Conservation (phyloP, 1,140 invertebrate species). For the Nasonia giraulti region DNA sequence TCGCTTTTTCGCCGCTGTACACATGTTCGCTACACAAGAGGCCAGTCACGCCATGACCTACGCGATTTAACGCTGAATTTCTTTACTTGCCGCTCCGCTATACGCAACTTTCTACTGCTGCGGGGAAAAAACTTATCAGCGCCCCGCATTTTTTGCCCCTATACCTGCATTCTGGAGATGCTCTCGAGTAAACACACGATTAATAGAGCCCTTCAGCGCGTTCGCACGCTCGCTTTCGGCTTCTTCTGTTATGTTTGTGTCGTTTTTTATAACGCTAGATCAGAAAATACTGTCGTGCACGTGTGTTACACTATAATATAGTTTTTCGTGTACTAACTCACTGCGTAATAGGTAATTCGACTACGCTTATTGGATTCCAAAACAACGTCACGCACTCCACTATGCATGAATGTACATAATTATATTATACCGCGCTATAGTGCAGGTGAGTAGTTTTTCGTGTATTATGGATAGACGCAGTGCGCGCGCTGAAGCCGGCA, state of each 20-base stretch:
- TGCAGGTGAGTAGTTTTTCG: no score
- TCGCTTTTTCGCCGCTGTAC: neutral
- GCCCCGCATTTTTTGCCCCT: neutral
- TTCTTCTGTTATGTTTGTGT: neutral
- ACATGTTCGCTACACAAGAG: slow-evolving; percentile 9
- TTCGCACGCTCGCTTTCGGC: neutral
- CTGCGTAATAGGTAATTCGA: no score
- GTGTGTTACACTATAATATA: no score
- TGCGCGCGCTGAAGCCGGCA: neutral
- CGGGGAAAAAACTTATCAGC: slow-evolving; percentile 20
- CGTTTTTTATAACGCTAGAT: no score
- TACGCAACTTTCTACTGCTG: no score
- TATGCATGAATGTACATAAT: no score
- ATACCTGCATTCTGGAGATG: neutral
- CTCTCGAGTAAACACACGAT: neutral
- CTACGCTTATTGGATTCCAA: no score
- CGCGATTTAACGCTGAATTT: slow-evolving; percentile 66
- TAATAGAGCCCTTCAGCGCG: neutral
- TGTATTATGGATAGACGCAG: no score
- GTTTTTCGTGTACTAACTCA: no score
- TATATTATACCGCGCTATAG: no score
- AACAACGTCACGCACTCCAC: no score
- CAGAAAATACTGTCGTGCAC: no score
- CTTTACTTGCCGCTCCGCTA: slow-evolving; percentile 52
- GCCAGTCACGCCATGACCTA: slow-evolving; percentile 66